Conservation (phyloP, 2,113 vertebrate species). For the Labeo rohita region DNA sequence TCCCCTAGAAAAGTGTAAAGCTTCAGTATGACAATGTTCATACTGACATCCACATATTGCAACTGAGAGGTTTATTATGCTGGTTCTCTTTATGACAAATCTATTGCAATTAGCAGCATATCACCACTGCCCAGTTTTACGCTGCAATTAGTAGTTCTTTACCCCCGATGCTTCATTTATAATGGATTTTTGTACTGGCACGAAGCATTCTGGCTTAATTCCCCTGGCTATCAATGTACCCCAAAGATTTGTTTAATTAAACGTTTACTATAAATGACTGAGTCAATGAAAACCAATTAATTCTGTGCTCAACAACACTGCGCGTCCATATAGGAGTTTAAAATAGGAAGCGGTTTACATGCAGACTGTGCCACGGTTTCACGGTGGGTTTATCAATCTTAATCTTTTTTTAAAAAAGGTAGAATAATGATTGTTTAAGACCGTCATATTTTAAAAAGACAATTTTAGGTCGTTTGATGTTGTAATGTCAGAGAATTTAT, state of each 20-base stretch:
- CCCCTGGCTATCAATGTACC: conserved; percentile 20
- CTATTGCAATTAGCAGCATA: conserved; percentile 13
- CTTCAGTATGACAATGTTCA: neutral
- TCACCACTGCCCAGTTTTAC: conserved; percentile 25
- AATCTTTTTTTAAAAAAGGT: neutral
- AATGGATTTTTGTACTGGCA: conserved; percentile 26
- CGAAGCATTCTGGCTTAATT: conserved; percentile 4
- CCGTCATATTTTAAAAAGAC: neutral
- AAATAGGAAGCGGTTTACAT: conserved; percentile 14
- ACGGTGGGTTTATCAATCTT: conserved; percentile 27
- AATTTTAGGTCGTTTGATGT: neutral
- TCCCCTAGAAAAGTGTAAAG: neutral
- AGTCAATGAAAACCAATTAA: conserved; percentile 33
- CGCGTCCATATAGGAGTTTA: neutral
- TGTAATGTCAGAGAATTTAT: conserved; percentile 24
- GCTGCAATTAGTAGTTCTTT: conserved; percentile 28
- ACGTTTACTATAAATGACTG: conserved; percentile 49
- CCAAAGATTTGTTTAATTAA: conserved; percentile 56
- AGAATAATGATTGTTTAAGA: neutral
- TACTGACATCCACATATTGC: neutral
- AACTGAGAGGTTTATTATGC: neutral
- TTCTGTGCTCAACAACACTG: conserved; percentile 23
- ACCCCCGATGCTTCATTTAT: conserved; percentile 9
- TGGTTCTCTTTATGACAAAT: conserved; percentile 29
- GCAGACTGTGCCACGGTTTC: neutral